phyloP scores from a whole-genome alignment of 2,113 vertebrate genomes.

The Platanista minor region DNA sequence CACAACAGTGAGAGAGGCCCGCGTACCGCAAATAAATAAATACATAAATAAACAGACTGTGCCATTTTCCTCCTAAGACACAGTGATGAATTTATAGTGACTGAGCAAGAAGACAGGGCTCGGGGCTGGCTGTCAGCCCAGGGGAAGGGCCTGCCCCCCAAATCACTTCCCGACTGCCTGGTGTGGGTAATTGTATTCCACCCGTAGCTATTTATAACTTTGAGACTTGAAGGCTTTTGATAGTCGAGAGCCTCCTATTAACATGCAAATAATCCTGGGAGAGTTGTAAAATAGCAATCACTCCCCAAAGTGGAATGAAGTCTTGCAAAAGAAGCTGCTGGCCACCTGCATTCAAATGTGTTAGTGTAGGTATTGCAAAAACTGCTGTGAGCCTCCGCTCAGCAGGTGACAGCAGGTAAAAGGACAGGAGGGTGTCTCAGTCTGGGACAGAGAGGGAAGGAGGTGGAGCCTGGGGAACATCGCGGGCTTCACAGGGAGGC shows the following conservation, averaged over 20 bases:
- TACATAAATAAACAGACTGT: not conserved
- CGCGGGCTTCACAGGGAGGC: not conserved
- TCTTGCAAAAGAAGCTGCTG: not conserved
- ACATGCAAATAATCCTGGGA: not conserved
- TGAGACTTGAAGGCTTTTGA: not conserved
- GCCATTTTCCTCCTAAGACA: not conserved
- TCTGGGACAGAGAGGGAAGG: too few species aligned
- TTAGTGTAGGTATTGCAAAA: not conserved
- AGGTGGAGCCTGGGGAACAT: fast-evolving
- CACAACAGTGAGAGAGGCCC: too few species aligned
- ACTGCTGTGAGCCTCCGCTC: too few species aligned
- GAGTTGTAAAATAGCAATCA: not conserved
- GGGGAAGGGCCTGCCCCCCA: not conserved
- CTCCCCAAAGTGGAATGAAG: not conserved
- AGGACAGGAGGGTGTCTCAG: not conserved
- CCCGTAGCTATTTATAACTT: not conserved
- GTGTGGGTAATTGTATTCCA: not conserved
- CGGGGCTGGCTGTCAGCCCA: not conserved
- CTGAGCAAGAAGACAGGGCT: not conserved
- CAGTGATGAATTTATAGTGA: not conserved
- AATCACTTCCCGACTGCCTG: not conserved
- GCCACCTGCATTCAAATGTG: not conserved
- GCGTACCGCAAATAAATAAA: too few species aligned
- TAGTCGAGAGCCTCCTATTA: not conserved
- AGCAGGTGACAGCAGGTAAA: not conserved